Base-by-base conservation (phyloP, 2,888 invertebrate genomes). In the Tetragonisca angustula region DNA sequence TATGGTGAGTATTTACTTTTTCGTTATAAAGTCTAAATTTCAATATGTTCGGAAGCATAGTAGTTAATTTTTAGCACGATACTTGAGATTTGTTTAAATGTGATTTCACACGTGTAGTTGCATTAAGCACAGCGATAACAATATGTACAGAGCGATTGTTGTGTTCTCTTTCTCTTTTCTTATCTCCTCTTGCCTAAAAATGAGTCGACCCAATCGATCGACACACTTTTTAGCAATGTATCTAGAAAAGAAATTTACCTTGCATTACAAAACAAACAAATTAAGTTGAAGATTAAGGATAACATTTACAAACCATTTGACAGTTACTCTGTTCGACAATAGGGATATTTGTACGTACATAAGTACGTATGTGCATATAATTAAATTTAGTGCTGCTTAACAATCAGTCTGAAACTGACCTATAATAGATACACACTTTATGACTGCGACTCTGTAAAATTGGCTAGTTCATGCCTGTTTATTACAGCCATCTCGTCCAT, bases 1-100 rank as follows among this genome's bases (percentile, higher is more conserved):
- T 94, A 96, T 97, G 97, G 97, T 98, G 56, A 89, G 82, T 72
- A 43, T 21, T 17, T 32, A 17, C 4, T 32, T 69, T 49, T 50
- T 75, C 6, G 15, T 17, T 17, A 13, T 6, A 0, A 65, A 43
- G 5, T 43, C n/a, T 43, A 36, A 9, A 36, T 36, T 9, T 36
- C 36, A 36, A 36, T 36, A 36, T 36, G 36, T 36, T 36, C 36
- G 5, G 6, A 36, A 36, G 36, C 36, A 32, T 32, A 32, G 4
- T 32, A 32, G 32, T 32, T 32, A 17, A 32, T 32, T 27, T 27
- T 27, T 62, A 17, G 32, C 32, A 32, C 32, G 4, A 6, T 27
- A 61, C 24, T 61, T 27, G 9, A 27, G n/a, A n/a, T n/a, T 56
- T 15, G 9, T 17, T 27, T 61, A 27, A 19, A 27, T 27, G 6